Base-by-base conservation (phyloP, 2,797 vertebrate genomes). In the Sebastolobus altivelis region DNA sequence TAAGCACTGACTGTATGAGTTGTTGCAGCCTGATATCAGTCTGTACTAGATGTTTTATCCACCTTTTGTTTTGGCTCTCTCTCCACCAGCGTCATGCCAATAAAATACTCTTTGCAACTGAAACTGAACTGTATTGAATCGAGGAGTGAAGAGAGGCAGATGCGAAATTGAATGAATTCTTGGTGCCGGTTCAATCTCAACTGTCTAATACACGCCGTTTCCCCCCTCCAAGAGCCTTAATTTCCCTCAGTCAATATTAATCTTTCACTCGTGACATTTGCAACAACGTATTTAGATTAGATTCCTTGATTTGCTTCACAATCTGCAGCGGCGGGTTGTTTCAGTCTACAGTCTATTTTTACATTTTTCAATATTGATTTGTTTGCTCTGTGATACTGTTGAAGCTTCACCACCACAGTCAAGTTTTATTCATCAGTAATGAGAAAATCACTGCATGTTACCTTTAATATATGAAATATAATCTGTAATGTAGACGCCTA, bases 191-290 rank as follows among this genome's bases (percentile, higher is more conserved):
- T 87, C 81, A 73, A 72, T 88, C 82, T 78, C 67, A 35, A 33
- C 77, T 65, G 69, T 77, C 86, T 88, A 43, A 78, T 63, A 54
- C 55, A 37, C 16, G 20, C 49, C 69, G 40, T 67, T 63, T 69
- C 54, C 56, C 46, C 65, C 65, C 79, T 74, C 71, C 77, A 77
- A 66, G 62, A 86, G 77, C 56, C 62, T 80, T 88, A 65, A 89
- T 93, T 89, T 88, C 70, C 80, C 72, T 79, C 82, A 70, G 88
- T 86, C 91, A 93, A 88, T 92, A 89, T 90, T 89, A 75, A 89
- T 92, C 80, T 87, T 84, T 86, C 70, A 69, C 83, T 79, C 3
- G 13, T 89, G 87, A 89, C 85, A 88, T 90, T 90, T 86, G 79
- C 56, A 38, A 73, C 72, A 29, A 55, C 12, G 14, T 73, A 83